Conservation (phyloP, 2,797 vertebrate genomes). For the Oreonectes daqikongensis region DNA sequence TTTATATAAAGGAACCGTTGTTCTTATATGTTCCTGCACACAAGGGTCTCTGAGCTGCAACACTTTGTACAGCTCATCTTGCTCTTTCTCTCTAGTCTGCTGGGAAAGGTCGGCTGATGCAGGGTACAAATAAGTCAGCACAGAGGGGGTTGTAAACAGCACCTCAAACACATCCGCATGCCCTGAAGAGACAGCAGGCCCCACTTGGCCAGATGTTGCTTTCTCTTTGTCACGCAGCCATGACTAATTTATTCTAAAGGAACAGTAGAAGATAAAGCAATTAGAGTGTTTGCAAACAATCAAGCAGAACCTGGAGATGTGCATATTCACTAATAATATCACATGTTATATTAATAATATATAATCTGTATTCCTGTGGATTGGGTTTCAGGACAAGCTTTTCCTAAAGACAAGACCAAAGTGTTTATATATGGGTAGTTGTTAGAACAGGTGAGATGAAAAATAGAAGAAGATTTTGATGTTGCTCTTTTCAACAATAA, state of each 20-base stretch:
- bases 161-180: constrained; percentile 47
- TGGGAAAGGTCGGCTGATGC: constrained; percentile 68
- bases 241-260: constrained; percentile 54
- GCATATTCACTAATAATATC: too few species aligned
- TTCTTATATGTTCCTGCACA: neutral
- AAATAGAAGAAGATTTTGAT: too few species aligned
- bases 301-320: constrained; percentile 20
- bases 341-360: too few species aligned
- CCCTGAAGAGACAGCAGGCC: constrained; percentile 27
- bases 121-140: constrained; percentile 79
- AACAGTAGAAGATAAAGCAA: constrained; percentile 46
- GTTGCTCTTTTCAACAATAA: too few species aligned
- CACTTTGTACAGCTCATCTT: neutral
- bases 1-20: neutral
- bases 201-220: constrained; percentile 39
- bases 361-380: neutral
- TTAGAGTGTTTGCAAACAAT: constrained; percentile 53
- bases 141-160: constrained; percentile 50
- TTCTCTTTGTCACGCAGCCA: constrained; percentile 30
- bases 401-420: too few species aligned
- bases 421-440: too few species aligned
- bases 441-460: neutral
- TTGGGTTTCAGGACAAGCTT: neutral
- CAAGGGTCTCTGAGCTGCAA: neutral
- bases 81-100: constrained; percentile 21